Evolutionary conservation across 1,140 invertebrate species (phyloP).

Genomic region (Trichogramma pretiosum): DNA sequence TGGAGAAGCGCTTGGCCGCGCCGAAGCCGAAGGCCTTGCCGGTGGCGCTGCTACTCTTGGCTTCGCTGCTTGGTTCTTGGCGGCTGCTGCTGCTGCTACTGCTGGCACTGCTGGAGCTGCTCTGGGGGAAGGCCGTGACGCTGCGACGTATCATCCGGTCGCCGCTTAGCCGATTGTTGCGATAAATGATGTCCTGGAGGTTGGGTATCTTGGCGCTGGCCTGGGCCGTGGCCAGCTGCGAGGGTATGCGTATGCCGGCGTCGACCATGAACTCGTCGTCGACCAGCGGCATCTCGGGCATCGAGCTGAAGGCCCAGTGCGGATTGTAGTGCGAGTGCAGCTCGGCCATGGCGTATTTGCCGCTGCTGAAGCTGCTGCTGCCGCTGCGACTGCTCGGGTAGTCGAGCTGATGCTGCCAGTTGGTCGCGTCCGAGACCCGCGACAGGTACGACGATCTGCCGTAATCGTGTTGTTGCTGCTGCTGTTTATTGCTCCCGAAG

Average conservation of each 20-base stretch:
- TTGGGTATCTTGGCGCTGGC: constrained; percentile 37
- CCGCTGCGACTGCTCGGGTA: constrained; percentile 28
- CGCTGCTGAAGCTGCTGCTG: constrained; percentile 21
- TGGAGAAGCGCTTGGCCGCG: not conserved
- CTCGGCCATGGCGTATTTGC: constrained; percentile 22
- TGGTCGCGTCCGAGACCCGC: constrained; percentile 22
- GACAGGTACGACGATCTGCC: constrained; percentile 19
- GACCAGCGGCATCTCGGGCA: constrained; percentile 37
- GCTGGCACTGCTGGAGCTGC: constrained; percentile 33
- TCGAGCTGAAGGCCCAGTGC: constrained; percentile 42
- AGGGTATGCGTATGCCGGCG: constrained; percentile 44
- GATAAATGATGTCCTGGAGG: constrained; percentile 31
- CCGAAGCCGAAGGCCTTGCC: constrained; percentile 26
- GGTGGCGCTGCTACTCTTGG: constrained; percentile 1
- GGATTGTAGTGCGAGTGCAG: constrained; percentile 33
- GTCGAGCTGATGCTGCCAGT: constrained; percentile 28
- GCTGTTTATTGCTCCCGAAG: too few relatives aligned
- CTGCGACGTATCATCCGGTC: constrained; percentile 4
- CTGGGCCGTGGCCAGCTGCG: constrained; percentile 32
- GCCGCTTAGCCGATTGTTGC: constrained; percentile 25
- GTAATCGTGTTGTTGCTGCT: constrained; percentile 8
- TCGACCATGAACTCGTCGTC: constrained; percentile 48
- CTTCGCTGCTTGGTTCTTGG: constrained; percentile 25
- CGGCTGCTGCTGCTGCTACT: too few relatives aligned
- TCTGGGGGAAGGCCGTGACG: constrained; percentile 4